phyloP scores from a whole-genome alignment of 2,113 vertebrate species.

The Caranx ignobilis region DNA sequence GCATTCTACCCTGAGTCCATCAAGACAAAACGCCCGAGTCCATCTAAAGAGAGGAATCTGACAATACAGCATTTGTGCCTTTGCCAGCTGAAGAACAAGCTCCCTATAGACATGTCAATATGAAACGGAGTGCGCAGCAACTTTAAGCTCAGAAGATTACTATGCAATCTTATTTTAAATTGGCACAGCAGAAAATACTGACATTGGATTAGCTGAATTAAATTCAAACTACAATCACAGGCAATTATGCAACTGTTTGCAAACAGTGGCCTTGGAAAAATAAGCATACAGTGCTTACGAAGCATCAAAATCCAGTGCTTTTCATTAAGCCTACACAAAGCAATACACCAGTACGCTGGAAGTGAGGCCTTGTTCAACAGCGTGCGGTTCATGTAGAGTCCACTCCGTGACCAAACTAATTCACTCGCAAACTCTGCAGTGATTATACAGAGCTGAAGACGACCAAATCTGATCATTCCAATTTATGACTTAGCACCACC shows the following conservation, averaged over 20 bases:
- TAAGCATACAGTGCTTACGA: not conserved
- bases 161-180: conserved; percentile 52
- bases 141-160: conserved; percentile 56
- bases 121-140: conserved; percentile 56
- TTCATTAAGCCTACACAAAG: conserved; percentile 27
- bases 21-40: conserved; percentile 70
- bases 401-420: not conserved
- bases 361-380: not conserved
- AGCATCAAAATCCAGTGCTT: conserved; percentile 36
- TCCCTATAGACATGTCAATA: conserved; percentile 62
- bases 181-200: conserved; percentile 41
- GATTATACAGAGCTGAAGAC: not conserved
- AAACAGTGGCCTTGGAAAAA: conserved; percentile 18
- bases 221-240: conserved; percentile 23
- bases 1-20: conserved; percentile 70
- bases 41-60: conserved; percentile 73
- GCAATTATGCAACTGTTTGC: conserved; percentile 16
- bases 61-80: conserved; percentile 78
- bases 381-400: not conserved
- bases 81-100: conserved; percentile 71
- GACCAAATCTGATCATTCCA: not conserved
- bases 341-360: conserved; percentile 1
- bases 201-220: conserved; percentile 54
- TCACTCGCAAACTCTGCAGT: conserved; percentile 4
- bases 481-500: conserved; percentile 2